Evolutionary conservation across 2,797 vertebrate species (phyloP).

Genomic region (Discoglossus pictus): DNA sequence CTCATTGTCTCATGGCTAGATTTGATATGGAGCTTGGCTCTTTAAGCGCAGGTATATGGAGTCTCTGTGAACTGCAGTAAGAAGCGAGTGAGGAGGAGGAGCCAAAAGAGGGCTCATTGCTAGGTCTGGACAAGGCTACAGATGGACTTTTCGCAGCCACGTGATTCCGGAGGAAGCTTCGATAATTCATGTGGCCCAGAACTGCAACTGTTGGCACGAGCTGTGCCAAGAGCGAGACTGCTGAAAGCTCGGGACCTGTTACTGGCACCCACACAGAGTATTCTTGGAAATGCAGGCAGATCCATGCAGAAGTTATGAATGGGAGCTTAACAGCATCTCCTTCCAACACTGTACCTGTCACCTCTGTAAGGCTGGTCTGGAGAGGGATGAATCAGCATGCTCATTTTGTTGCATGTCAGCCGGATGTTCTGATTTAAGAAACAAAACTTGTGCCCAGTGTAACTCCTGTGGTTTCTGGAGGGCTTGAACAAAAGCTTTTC

Average conservation of each 20-base stretch:
- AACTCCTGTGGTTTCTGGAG: not conserved
- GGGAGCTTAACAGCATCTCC: conserved; percentile 46
- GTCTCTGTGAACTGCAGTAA: too few species aligned
- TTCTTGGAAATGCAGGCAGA: conserved; percentile 48
- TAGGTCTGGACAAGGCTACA: conserved; percentile 6
- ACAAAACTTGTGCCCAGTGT: conserved; percentile 10
- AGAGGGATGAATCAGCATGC: conserved; percentile 6
- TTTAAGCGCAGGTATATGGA: too few species aligned
- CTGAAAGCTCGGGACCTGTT: conserved; percentile 50
- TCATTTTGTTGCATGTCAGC: conserved; percentile 9
- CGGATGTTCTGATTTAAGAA: conserved; percentile 9
- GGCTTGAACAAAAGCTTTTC: not conserved
- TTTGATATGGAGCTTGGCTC: too few species aligned
- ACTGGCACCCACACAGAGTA: conserved; percentile 36
- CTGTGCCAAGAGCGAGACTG: conserved; percentile 40
- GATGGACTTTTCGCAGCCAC: conserved; percentile 25
- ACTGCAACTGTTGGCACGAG: conserved; percentile 38
- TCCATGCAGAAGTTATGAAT: conserved; percentile 45
- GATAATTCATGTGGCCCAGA: conserved; percentile 21
- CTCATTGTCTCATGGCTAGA: too few species aligned
- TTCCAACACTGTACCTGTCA: conserved; percentile 43
- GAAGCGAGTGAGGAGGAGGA: too few species aligned
- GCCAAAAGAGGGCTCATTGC: too few species aligned
- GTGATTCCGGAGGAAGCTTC: conserved; percentile 4
- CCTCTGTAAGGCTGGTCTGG: conserved; percentile 23